These are phyloP conservation scores for Chironex yamaguchii DNA, from an alignment of 30 jellyfish, hydroid and myxozoan species.

Conservation along the genomic window DNA sequence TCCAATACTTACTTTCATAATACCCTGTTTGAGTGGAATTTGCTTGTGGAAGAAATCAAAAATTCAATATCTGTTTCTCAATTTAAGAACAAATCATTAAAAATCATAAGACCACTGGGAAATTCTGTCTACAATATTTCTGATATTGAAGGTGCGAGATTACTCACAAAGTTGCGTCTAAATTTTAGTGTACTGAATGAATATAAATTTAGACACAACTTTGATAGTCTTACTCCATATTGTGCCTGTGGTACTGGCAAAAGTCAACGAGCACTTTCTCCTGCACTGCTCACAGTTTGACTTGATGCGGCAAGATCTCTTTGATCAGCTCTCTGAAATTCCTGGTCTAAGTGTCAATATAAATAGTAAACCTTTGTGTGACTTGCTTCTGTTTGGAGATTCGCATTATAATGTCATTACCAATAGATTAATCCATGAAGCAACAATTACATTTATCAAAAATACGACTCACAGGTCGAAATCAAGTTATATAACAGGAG, in stretches of 20 bases:
- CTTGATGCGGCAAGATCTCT: constrained; percentile 14
- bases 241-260: constrained; percentile 38
- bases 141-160: constrained; percentile 8
- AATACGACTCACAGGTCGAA: no score
- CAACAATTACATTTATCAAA: constrained; percentile 1
- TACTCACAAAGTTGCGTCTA: constrained; percentile 16
- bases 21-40: constrained; percentile 42
- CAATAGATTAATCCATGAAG: constrained; percentile 44
- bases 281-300: constrained; percentile 48
- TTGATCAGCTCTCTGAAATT: constrained; percentile 35
- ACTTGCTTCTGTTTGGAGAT: constrained; percentile 39
- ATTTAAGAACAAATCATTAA: constrained; percentile 19
- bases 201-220: constrained; percentile 34
- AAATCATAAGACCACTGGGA: constrained; percentile 15
- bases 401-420: constrained; percentile 9
- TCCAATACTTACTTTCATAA: constrained; percentile 28
- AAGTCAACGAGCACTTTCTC: constrained; percentile 43
- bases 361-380: constrained; percentile 12
- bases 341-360: constrained; percentile 20
- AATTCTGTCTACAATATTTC: not conserved
- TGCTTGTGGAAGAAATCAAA: constrained; percentile 35
- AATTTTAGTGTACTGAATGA: constrained; percentile 22
- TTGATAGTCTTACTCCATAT: constrained; percentile 12
- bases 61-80: constrained; percentile 4
- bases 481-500: no score